phyloP scores from a whole-genome alignment of 2,113 vertebrate species.

The Taxidea taxus region DNA sequence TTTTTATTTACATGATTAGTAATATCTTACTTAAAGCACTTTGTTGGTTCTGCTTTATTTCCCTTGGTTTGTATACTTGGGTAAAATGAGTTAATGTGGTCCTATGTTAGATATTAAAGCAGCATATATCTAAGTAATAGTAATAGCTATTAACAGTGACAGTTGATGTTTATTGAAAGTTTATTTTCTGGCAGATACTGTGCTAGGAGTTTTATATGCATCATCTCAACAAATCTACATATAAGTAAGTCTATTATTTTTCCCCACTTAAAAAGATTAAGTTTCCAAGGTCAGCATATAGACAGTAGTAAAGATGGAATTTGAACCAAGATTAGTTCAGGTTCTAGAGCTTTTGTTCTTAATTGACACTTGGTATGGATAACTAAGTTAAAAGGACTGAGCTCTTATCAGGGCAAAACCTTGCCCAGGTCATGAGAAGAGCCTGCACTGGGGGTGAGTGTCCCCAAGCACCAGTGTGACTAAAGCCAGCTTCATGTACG shows the following conservation, averaged over 20 bases:
- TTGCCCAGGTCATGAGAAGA: not conserved
- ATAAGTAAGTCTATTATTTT: not conserved
- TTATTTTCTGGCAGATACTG: not conserved
- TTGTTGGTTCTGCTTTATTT: not conserved
- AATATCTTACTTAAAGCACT: not conserved
- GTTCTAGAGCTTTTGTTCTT: not conserved
- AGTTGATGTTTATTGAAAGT: not conserved
- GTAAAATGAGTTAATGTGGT: not conserved
- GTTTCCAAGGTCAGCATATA: not conserved
- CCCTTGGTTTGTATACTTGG: not conserved
- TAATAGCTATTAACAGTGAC: not conserved
- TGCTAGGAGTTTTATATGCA: not conserved
- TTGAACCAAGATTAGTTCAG: not conserved
- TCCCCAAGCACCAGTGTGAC: not conserved
- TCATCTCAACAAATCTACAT: not conserved
- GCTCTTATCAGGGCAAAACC: not conserved
- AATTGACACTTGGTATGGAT: not conserved
- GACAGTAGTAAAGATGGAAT: not conserved
- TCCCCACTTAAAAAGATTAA: not conserved
- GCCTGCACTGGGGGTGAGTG: not conserved
- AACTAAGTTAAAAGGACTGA: not conserved
- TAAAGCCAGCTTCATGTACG: not conserved
- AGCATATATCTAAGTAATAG: not conserved
- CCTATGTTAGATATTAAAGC: not conserved
- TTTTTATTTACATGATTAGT: slow-evolving; percentile 12